Evolutionary conservation across 2,888 invertebrate genomes (phyloP).

Genomic region (Drosophila borborema): DNA sequence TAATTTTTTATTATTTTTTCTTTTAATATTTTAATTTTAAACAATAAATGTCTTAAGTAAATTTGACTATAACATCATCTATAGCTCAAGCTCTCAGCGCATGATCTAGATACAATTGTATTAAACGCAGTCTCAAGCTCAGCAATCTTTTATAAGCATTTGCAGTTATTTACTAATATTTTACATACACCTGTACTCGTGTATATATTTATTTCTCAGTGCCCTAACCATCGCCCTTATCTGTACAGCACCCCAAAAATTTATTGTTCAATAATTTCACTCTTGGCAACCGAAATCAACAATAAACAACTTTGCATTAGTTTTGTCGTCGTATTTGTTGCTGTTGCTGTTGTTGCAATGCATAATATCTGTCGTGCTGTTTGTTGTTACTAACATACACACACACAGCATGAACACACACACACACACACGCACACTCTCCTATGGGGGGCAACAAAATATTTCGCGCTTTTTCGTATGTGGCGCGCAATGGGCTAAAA

Average conservation of each 20-base stretch:
- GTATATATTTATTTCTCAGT: not conserved
- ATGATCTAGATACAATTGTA: not conserved
- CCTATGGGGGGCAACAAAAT: conserved; percentile 56
- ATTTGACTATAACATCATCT: not conserved
- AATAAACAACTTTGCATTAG: conserved; percentile 72
- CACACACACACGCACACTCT: conserved; percentile 19
- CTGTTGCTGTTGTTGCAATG: conserved; percentile 58
- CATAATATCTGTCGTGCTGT: conserved; percentile 70
- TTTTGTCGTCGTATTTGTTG: conserved; percentile 35
- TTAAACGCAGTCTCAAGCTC: not conserved
- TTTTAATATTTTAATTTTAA: not conserved
- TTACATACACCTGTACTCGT: not conserved
- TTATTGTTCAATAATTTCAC: conserved; percentile 78
- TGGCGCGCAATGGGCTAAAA: conserved; percentile 67
- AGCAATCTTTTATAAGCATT: not conserved
- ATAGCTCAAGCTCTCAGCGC: too few relatives aligned
- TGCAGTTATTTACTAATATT: not conserved
- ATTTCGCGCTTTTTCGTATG: conserved; percentile 75
- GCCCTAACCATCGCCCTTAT: not conserved
- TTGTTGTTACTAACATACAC: conserved; percentile 64
- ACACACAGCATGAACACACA: conserved; percentile 12
- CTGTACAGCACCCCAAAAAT: conserved; percentile 22
- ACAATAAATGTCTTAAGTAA: not conserved
- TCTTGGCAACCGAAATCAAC: conserved; percentile 78
- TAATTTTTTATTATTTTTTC: not conserved